Conservation (phyloP, 2,113 vertebrate genomes). For the Turnix velox region DNA sequence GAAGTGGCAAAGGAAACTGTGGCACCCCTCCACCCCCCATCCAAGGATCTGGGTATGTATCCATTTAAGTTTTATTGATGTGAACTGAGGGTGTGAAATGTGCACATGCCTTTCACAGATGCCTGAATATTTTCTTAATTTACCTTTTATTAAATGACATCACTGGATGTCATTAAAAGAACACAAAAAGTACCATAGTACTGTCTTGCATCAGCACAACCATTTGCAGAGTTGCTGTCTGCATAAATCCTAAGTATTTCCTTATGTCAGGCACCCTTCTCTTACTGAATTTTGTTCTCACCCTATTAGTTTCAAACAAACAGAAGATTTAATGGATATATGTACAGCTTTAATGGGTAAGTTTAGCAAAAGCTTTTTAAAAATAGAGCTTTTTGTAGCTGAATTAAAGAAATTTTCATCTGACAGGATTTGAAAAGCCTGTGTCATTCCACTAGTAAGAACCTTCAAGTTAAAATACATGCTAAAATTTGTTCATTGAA, state of each 20-base stretch:
- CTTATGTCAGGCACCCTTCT: background rate
- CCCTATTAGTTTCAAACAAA: background rate
- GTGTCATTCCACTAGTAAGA: background rate
- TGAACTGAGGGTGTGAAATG: background rate
- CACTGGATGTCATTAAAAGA: background rate
- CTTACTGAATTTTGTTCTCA: background rate
- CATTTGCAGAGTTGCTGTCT: background rate
- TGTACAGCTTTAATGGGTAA: background rate
- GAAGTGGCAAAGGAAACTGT: background rate
- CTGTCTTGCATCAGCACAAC: background rate
- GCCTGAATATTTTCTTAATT: background rate
- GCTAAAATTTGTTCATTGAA: background rate
- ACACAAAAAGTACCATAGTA: background rate
- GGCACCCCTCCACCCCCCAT: background rate
- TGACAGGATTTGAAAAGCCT: background rate
- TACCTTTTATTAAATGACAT: background rate
- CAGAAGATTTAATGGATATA: background rate
- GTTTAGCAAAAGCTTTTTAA: background rate
- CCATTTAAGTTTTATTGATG: background rate
- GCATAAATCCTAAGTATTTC: background rate
- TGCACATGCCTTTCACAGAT: background rate
- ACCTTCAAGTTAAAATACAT: background rate
- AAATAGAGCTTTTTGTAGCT: background rate
- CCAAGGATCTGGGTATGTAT: background rate
- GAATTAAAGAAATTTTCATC: background rate